Conservation (phyloP, 1,140 invertebrate genomes). For the Meloidogyne hapla region DNA sequence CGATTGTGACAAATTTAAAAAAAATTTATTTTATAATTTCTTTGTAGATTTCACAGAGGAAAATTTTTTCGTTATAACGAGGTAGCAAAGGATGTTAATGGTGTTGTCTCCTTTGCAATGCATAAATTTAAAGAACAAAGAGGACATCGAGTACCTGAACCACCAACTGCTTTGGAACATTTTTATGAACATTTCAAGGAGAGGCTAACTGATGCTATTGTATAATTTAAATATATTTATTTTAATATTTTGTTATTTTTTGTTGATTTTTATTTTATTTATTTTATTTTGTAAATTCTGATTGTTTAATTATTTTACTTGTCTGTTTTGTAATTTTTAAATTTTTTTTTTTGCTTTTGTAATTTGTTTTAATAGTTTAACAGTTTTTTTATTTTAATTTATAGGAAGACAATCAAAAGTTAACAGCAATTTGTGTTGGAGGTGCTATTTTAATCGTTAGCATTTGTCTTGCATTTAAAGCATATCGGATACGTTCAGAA, state of each 20-base stretch:
- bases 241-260: constrained; percentile 5
- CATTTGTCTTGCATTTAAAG: constrained; percentile 57
- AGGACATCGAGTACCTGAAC: constrained; percentile 60
- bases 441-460: constrained; percentile 61
- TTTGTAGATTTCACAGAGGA: constrained; percentile 60
- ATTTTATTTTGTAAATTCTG: constrained; percentile 6
- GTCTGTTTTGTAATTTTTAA: not conserved
- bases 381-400: too few relatives aligned
- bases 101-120: constrained; percentile 57
- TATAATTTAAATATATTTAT: too few relatives aligned
- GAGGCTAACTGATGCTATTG: constrained; percentile 49
- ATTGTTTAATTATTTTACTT: not conserved
- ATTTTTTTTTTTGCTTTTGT: not conserved
- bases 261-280: not conserved
- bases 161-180: constrained; percentile 61
- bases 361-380: too few relatives aligned
- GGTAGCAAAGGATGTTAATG: constrained; percentile 57
- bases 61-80: constrained; percentile 64
- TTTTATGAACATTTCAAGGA: constrained; percentile 61
- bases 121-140: constrained; percentile 62
- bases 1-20: not conserved
- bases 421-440: constrained; percentile 57
- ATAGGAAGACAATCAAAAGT: constrained; percentile 60
- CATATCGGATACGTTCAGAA: constrained; percentile 51
- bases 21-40: constrained; percentile 9